Evolutionary conservation across 1,140 invertebrate genomes (phyloP).

Genomic region (Calephelis nemesis): DNA sequence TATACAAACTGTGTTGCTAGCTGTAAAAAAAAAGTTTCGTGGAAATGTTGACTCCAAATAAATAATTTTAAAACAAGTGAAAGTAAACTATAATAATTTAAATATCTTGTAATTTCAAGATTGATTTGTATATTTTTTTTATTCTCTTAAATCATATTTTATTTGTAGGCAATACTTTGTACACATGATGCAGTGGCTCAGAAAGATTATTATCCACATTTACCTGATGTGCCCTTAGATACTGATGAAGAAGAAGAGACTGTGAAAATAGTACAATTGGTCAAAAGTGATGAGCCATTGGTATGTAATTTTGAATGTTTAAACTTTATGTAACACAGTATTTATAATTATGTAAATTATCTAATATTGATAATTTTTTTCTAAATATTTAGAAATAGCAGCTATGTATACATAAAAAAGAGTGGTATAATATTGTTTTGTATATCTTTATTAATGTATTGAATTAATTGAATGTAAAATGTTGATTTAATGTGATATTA

Average conservation of each 20-base stretch:
- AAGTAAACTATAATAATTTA: no score
- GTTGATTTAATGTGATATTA: slow-evolving; percentile 7
- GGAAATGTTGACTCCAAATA: no score
- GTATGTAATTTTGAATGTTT: slow-evolving; percentile 80
- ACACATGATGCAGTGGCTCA: slow-evolving; percentile 97
- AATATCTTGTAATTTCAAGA: no score
- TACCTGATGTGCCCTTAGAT: slow-evolving; percentile 92
- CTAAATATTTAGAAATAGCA: slow-evolving; percentile 71
- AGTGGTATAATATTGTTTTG: neutral
- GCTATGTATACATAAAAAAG: slow-evolving; percentile 41
- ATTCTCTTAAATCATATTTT: slow-evolving; percentile 27
- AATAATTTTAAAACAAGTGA: no score
- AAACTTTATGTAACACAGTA: neutral
- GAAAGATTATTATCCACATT: slow-evolving; percentile 95
- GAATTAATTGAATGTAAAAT: neutral
- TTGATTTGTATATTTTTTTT: slow-evolving; percentile 1
- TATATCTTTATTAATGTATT: neutral
- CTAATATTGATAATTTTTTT: slow-evolving; percentile 29
- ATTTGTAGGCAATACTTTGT: slow-evolving; percentile 89
- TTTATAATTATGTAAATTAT: slow-evolving; percentile 8
- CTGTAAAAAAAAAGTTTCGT: no score
- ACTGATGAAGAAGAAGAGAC: slow-evolving; percentile 96
- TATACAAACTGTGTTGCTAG: no score
- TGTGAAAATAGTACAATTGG: slow-evolving; percentile 97
- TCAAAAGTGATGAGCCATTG: slow-evolving; percentile 98